Evolutionary conservation across 2,888 invertebrate species (phyloP).

Genomic region (Helleia helle): DNA sequence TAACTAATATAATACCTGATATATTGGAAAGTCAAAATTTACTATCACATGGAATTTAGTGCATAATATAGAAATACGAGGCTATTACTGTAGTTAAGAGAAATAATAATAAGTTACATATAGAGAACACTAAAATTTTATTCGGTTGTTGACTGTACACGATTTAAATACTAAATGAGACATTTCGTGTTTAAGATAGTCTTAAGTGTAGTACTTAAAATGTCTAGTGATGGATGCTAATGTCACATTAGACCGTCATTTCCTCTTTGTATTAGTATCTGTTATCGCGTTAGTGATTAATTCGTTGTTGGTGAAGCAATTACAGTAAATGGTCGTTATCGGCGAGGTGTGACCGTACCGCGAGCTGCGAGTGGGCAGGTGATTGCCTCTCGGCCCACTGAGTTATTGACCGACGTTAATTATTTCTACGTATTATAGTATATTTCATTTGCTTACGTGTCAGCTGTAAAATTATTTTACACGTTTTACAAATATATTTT

Average conservation of each 20-base stretch:
- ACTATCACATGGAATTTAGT: no score
- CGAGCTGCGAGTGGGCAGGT: slow-evolving; percentile 31
- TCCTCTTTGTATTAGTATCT: slow-evolving; percentile 42
- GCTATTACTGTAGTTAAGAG: no score
- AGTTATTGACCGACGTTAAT: slow-evolving; percentile 56
- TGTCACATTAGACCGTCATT: slow-evolving; percentile 23
- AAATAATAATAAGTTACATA: no score
- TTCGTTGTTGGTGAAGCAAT: slow-evolving; percentile 53
- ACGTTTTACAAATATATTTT: slow-evolving; percentile 1
- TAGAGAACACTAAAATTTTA: no score
- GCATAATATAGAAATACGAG: no score
- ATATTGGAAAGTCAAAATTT: no score
- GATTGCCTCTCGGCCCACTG: slow-evolving; percentile 36
- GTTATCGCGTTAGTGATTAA: slow-evolving; percentile 63
- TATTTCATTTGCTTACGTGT: slow-evolving; percentile 26
- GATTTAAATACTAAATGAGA: no score
- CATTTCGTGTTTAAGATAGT: no score
- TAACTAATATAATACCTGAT: no score
- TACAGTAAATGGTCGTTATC: slow-evolving; percentile 49
- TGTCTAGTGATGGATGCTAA: not conserved
- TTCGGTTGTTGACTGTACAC: no score
- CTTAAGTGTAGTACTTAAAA: no score
- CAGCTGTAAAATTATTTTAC: no score
- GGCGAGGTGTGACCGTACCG: slow-evolving; percentile 41
- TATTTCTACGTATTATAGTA: slow-evolving; percentile 34